Evolutionary conservation across 1,140 invertebrate genomes (phyloP), one percentile per base, ranked within the genome.

Genomic region (Zophobas morio): DNA sequence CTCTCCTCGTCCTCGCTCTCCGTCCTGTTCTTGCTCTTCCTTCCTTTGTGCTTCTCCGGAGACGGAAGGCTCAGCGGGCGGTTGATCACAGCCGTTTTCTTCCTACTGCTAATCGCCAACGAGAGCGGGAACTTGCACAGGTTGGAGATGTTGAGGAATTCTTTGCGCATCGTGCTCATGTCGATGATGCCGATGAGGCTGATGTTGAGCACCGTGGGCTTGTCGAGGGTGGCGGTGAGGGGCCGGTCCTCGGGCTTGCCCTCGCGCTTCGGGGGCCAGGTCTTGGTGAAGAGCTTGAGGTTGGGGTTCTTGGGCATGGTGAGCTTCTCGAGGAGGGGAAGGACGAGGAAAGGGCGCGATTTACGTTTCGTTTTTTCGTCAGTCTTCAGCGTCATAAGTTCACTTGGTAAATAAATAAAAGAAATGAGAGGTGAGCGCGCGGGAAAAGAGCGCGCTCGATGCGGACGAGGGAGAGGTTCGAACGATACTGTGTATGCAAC

Each of bases 101-200:
- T 56, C 51, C 36, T 6, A 33, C 80, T 79, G 1, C 66, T 75
- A 20, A 57, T 60, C 35, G 80, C 79, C 33, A 82, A 37, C 2
- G 78, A 74, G 34, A 84, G 57, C 1, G 84, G 81, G 51, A 81
- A 35, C 32, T 81, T 76, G 74, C 85, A 86, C 34, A 86, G 72
- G 63, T 84, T 87, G 2, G 87, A 84, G 39, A 87, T 84, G 63
- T 85, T 83, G 2, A 90, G 80, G n/a, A 90, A 86, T 63, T 90
- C 89, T 80, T 90, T 89, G 71, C 87, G 87, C 37, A 91, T 82
- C n/a, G 89, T 80, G 0, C 90, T 90, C 90, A 92, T 91, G 79
- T 91, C 91, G 20, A 92, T 85, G 80, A 90, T 89, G 2, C 87
- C 84, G 40, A 89, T 84, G 6, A 90, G 84, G 20, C 85, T 83